Evolutionary conservation across 2,797 vertebrate genomes (phyloP).

Genomic region (Psittacula derbiana): DNA sequence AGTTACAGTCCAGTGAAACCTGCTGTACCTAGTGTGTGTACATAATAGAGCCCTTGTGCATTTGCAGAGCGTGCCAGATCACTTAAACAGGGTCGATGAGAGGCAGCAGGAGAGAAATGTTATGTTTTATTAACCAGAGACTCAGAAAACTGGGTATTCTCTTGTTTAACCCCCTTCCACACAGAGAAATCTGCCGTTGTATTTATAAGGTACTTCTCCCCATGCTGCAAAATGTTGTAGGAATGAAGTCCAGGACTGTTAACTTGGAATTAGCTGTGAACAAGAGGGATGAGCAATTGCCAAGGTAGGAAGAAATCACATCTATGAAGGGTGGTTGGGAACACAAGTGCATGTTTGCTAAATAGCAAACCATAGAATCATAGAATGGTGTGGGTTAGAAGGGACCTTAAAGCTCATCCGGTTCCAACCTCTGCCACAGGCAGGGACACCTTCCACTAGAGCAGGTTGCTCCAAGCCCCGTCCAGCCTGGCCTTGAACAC

Average conservation of each 20-base stretch:
- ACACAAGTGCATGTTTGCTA: rapidly evolving
- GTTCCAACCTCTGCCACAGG: neutral
- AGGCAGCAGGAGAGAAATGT: conserved; percentile 13
- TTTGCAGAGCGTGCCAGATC: conserved; percentile 1
- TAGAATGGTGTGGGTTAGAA: neutral
- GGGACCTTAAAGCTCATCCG: neutral
- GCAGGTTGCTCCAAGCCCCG: neutral
- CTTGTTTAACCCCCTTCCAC: neutral
- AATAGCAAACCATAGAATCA: neutral
- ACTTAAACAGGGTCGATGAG: neutral
- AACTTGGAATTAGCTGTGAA: neutral
- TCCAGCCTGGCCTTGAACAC: neutral
- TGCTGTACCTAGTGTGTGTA: conserved; percentile 28
- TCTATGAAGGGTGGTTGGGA: neutral
- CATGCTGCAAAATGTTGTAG: neutral
- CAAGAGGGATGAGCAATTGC: rapidly evolving
- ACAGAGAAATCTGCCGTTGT: neutral
- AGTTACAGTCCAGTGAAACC: conserved; percentile 66
- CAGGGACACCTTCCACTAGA: neutral
- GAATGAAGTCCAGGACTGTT: neutral
- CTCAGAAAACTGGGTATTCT: neutral
- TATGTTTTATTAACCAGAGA: conserved; percentile 19
- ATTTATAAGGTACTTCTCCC: neutral
- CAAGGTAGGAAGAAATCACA: neutral
- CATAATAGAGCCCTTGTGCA: conserved; percentile 49